A percentile compares a stretch with the other conserved stretches of the same genome.
Evolutionary conservation across 2,888 invertebrate genomes (phyloP).

Genomic region (Scaptomyza cyrtandrae): DNA sequence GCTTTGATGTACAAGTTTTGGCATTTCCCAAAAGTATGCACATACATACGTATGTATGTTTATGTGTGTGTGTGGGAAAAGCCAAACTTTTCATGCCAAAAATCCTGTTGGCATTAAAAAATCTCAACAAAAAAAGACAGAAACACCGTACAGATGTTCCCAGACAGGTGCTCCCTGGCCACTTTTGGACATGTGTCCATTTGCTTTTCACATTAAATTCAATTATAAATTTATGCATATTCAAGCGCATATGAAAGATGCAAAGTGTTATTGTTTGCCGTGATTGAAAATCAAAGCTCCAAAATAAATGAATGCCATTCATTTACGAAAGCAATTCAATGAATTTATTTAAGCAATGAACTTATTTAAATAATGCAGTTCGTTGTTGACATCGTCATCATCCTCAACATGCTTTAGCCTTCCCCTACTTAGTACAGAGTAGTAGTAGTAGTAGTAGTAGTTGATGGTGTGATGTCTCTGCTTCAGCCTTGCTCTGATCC

Average conservation of each 20-base stretch:
- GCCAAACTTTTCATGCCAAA: constrained; percentile 1
- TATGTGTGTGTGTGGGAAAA: background rate
- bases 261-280: constrained; percentile 2
- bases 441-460: background rate
- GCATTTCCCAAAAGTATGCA: constrained; percentile 7
- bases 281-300: constrained; percentile 3
- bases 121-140: background rate
- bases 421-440: background rate
- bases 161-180: background rate
- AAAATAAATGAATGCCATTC: constrained; percentile 1
- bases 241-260: background rate
- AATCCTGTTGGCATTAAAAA: background rate
- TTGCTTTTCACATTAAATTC: background rate
- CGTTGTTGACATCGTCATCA: background rate
- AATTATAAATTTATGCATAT: constrained; percentile 11
- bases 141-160: background rate
- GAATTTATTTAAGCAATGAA: constrained; percentile 23
- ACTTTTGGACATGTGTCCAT: constrained; percentile 5
- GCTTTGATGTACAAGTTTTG: constrained; percentile 8
- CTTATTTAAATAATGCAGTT: background rate
- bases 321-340: constrained; percentile 7
- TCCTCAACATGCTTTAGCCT: constrained; percentile 2
- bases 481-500: constrained; percentile 35
- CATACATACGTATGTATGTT: too few relatives aligned
- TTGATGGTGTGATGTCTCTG: background rate